Evolutionary conservation across 2,797 vertebrate species (phyloP).

Genomic region (Rachycentron canadum): DNA sequence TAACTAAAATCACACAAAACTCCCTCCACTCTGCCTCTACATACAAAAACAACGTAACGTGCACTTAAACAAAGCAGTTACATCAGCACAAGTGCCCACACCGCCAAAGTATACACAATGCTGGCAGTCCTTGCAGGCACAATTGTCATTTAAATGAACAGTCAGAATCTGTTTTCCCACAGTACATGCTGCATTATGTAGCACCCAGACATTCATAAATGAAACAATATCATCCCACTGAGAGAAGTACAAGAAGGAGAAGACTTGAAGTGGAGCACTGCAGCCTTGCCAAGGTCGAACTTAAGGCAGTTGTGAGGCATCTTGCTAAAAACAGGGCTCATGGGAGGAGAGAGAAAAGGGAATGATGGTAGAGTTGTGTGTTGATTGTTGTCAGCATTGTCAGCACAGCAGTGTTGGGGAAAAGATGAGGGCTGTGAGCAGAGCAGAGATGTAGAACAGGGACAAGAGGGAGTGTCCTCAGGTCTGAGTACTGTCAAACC

Average conservation of each 20-base stretch:
- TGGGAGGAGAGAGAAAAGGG: slow-evolving; percentile 35
- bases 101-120: slow-evolving; percentile 52
- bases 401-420: slow-evolving; percentile 28
- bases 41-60: slow-evolving; percentile 26
- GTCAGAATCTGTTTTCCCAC: slow-evolving; percentile 53
- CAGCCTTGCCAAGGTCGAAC: slow-evolving; percentile 64
- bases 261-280: slow-evolving; percentile 42
- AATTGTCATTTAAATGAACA: slow-evolving; percentile 69
- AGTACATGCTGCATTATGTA: slow-evolving; percentile 59
- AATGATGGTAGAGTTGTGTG: slow-evolving; percentile 37
- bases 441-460: slow-evolving; percentile 29
- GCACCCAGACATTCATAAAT: slow-evolving; percentile 63
- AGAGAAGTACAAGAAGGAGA: slow-evolving; percentile 30
- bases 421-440: slow-evolving; percentile 35
- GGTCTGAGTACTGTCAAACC: slow-evolving; percentile 37
- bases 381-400: slow-evolving; percentile 57
- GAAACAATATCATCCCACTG: slow-evolving; percentile 49
- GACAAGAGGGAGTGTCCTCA: slow-evolving; percentile 39
- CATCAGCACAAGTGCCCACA: slow-evolving; percentile 34
- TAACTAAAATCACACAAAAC: slow-evolving; percentile 39
- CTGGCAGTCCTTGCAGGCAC: slow-evolving; percentile 51
- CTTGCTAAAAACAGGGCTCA: slow-evolving; percentile 54
- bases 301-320: slow-evolving; percentile 45
- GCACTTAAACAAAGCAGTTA: slow-evolving; percentile 31
- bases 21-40: slow-evolving; percentile 11